Base-by-base conservation (phyloP, 2,797 vertebrate genomes). In the Hemibagrus guttatus region DNA sequence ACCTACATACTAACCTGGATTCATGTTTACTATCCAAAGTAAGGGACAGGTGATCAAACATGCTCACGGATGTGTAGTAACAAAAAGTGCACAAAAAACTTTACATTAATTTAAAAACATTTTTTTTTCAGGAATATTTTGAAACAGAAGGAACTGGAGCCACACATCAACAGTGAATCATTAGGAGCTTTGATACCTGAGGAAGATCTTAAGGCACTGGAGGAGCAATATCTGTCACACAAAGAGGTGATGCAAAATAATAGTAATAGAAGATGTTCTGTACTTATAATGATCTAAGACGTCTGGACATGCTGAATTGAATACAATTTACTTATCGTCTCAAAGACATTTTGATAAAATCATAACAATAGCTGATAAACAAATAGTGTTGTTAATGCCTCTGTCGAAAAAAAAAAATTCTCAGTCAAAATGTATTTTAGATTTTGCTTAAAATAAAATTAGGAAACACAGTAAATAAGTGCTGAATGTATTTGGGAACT, bases 1-100 rank as follows among this genome's bases (percentile, higher is more conserved):
- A 90, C 91, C 87, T 95, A 97, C 83, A 91, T 99, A 85, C 95
- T 99, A 86, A 84, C 91, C 1, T 98, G 97, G 97, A 94, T 95
- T 90, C 93, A 96, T 69, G 92, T 93, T 84, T 81, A 91, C 64
- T 99, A 98, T 87, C 96, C 96, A 68, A 93, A 95, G 97, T 98
- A 94, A 97, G 97, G 91, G 28, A 66, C 2, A 54, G 7, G 9
- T 28, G 5, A 49, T 42, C 26, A 16, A 80, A 1, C 4, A 66
- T 71, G 28, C 21, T n/a, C 74, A 26, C n/a, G 19, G 11, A 58
- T 19, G 49, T 17, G 39, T 46, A 28, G 12, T 63, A n/a, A 63
- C 49, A 46, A 31, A 78, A 52, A 28, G 13, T 52, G 17, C 39
- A 23, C 11, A 59, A 79, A 79, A 6, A 79, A 79, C 58, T 2